Evolutionary conservation across 2,797 vertebrate species (phyloP).

Genomic region (Gallinago stenura): DNA sequence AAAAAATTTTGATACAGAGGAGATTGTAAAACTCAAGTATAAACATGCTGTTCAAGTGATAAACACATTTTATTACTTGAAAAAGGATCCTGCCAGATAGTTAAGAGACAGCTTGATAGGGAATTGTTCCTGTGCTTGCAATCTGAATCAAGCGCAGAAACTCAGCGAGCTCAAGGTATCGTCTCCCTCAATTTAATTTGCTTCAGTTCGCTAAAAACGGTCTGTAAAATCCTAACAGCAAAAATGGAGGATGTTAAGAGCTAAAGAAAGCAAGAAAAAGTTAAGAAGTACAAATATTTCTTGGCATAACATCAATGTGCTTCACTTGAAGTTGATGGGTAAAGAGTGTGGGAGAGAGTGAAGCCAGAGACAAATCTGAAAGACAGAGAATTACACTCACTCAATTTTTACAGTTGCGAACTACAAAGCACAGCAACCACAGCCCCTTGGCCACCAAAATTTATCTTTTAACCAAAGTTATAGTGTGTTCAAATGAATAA

Average conservation of each 20-base stretch:
- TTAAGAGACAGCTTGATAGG: constrained; percentile 31
- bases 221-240: constrained; percentile 16
- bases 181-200: not conserved
- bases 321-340: constrained; percentile 31
- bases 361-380: not conserved
- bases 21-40: constrained; percentile 14
- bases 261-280: constrained; percentile 46
- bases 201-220: not conserved
- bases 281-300: constrained; percentile 50
- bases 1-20: not conserved
- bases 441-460: not conserved
- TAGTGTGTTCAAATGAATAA: fast-evolving
- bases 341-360: constrained; percentile 43
- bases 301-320: constrained; percentile 33
- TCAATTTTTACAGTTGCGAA: constrained; percentile 1
- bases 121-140: not conserved
- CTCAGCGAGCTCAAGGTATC: constrained; percentile 22
- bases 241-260: constrained; percentile 24
- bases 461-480: not conserved
- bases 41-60: constrained; percentile 17
- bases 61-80: constrained; percentile 26
- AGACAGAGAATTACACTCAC: constrained; percentile 12
- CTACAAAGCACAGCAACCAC: not conserved
- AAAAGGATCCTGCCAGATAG: not conserved
- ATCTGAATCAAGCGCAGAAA: not conserved